phyloP scores from a whole-genome alignment of 2,888 invertebrate genomes.

The Parthenolecanium corni region DNA sequence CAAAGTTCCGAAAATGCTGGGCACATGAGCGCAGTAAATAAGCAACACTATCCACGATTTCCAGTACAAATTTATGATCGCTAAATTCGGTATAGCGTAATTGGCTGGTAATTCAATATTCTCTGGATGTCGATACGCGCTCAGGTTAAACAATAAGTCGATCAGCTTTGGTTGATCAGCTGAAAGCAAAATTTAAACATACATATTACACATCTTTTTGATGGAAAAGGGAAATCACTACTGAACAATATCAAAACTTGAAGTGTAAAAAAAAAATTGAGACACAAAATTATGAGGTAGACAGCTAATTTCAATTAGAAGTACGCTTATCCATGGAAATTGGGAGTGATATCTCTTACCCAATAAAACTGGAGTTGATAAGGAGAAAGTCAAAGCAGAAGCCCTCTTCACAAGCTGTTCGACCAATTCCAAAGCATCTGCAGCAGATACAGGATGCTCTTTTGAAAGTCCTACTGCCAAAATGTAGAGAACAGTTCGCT shows the following conservation, averaged over 20 bases:
- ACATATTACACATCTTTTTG: neutral
- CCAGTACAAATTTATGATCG: constrained; percentile 89
- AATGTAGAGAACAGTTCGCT: constrained; percentile 70
- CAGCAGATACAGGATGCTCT: constrained; percentile 67
- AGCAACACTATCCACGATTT: constrained; percentile 81
- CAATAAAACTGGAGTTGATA: constrained; percentile 50
- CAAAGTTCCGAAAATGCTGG: constrained; percentile 67
- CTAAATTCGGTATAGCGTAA: constrained; percentile 74
- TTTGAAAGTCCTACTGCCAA: constrained; percentile 69
- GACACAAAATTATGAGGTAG: no score
- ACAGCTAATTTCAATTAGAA: no score
- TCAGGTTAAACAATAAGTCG: constrained; percentile 79
- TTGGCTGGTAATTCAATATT: constrained; percentile 71
- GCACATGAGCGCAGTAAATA: constrained; percentile 86
- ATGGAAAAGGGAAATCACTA: no score
- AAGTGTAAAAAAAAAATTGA: neutral
- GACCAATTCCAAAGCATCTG: constrained; percentile 74
- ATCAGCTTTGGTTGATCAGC: constrained; percentile 74
- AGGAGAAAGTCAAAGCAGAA: constrained; percentile 61
- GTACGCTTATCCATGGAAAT: no score
- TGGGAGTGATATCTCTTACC: no score
- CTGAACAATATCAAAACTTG: neutral
- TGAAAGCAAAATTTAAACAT: constrained; percentile 31
- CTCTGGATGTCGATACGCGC: constrained; percentile 84
- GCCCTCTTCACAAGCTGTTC: constrained; percentile 76